These are phyloP conservation scores for Dascillus cervinus DNA, from an alignment of 2,888 invertebrate species.

Conservation along the genomic window DNA sequence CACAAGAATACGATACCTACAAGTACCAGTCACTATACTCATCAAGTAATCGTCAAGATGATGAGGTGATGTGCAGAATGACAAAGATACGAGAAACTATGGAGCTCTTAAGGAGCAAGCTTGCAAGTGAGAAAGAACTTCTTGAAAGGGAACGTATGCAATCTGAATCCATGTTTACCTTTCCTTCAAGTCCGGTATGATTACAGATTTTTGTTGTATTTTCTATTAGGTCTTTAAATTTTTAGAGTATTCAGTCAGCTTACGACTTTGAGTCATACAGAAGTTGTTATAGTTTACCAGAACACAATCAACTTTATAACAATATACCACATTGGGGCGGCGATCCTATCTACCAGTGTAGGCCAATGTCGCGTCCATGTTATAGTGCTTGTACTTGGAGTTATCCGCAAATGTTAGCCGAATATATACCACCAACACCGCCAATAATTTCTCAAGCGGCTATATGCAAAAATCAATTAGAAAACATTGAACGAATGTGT, in stretches of 20 bases:
- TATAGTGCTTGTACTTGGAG: no score
- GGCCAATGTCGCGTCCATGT: no score
- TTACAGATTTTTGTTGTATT: constrained; percentile 1
- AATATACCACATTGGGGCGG: no score
- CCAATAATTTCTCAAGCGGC: no score
- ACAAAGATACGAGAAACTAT: constrained; percentile 9
- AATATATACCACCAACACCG: no score
- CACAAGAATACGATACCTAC: no score
- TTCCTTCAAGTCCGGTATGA: constrained; percentile 7
- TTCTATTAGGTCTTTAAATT: not conserved
- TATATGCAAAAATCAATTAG: constrained; percentile 10
- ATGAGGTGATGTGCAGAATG: constrained; percentile 6
- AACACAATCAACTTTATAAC: no score
- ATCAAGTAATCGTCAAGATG: no score
- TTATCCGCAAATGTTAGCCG: no score
- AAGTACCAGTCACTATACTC: no score
- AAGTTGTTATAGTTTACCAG: constrained; percentile 1
- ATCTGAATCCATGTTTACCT: constrained; percentile 9
- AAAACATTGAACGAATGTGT: constrained; percentile 16
- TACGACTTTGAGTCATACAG: not conserved
- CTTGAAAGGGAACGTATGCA: constrained; percentile 10
- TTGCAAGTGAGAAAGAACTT: constrained; percentile 10
- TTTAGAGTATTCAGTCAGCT: not conserved
- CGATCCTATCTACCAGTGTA: no score
- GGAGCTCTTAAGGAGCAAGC: constrained; percentile 8